Percentiles rank a stretch among this genome's conserved stretches.
Evolutionary conservation across 2,113 vertebrate species (phyloP).

Genomic region (Ivindomyrus marchei): DNA sequence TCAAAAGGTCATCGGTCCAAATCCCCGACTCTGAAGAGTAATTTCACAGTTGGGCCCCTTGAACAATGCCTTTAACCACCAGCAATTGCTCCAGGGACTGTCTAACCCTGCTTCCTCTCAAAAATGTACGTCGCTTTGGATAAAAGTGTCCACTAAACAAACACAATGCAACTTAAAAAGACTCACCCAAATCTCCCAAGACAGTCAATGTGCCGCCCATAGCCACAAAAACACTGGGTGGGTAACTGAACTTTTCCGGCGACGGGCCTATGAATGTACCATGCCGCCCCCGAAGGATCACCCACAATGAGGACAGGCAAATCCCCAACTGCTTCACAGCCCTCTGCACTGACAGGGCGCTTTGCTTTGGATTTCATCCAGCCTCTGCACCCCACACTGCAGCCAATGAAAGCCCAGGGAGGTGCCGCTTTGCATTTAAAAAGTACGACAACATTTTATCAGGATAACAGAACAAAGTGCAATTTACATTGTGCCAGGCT

Average conservation of each 20-base stretch:
- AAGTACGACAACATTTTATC: not conserved
- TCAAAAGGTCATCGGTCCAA: not conserved
- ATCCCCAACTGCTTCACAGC: constrained; percentile 54
- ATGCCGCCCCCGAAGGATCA: constrained; percentile 59
- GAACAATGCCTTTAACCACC: not conserved
- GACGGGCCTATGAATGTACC: constrained; percentile 50
- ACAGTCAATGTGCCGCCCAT: not conserved
- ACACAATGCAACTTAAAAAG: not conserved
- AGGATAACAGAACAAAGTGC: not conserved
- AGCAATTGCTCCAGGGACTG: not conserved
- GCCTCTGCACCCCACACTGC: constrained; percentile 20
- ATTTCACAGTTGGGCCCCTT: not conserved
- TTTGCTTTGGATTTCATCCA: not conserved
- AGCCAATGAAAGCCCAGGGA: constrained; percentile 39
- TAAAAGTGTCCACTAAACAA: not conserved
- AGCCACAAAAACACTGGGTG: not conserved
- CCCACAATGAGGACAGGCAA: constrained; percentile 53
- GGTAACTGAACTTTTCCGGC: constrained; percentile 41
- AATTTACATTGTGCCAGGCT: not conserved
- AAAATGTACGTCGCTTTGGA: not conserved
- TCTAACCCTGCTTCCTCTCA: not conserved
- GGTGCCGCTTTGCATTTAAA: constrained; percentile 20
- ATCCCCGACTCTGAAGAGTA: not conserved
- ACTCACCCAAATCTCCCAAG: not conserved
- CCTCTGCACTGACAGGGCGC: constrained; percentile 18